Conservation (phyloP, 2,113 vertebrate genomes). For the Amblyopsis rosae region DNA sequence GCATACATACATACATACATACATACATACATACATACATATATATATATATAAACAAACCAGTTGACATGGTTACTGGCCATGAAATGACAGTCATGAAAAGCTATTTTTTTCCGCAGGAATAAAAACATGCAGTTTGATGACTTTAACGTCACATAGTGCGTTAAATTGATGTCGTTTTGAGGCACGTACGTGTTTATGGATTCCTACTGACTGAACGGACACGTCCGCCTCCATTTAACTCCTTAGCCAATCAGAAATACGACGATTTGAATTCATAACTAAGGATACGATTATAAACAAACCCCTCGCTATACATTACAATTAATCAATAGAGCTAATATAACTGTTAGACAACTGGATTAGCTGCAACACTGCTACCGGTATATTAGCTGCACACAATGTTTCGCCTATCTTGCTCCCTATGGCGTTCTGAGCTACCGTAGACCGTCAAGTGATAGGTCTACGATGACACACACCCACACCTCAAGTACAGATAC, state of each 20-base stretch:
- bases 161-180: too few relatives aligned
- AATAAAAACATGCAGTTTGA: background rate
- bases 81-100: background rate
- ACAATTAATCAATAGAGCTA: constrained; percentile 3
- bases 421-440: background rate
- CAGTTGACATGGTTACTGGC: background rate
- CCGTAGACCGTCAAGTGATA: background rate
- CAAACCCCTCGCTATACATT: background rate
- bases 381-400: background rate
- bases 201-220: too few relatives aligned
- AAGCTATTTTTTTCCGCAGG: too few relatives aligned
- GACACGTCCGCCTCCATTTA: too few relatives aligned
- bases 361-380: constrained; percentile 13
- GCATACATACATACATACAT: too few relatives aligned
- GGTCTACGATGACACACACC: background rate
- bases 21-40: too few relatives aligned
- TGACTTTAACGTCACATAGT: background rate
- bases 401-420: background rate
- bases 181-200: too few relatives aligned
- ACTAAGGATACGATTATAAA: too few relatives aligned
- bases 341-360: constrained; percentile 18
- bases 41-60: background rate
- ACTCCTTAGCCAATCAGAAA: too few relatives aligned
- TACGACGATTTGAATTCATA: too few relatives aligned
- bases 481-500: background rate